These are phyloP conservation scores for Protomyctophum bolini DNA, from an alignment of 2,113 vertebrate species.

Conservation along the genomic window DNA sequence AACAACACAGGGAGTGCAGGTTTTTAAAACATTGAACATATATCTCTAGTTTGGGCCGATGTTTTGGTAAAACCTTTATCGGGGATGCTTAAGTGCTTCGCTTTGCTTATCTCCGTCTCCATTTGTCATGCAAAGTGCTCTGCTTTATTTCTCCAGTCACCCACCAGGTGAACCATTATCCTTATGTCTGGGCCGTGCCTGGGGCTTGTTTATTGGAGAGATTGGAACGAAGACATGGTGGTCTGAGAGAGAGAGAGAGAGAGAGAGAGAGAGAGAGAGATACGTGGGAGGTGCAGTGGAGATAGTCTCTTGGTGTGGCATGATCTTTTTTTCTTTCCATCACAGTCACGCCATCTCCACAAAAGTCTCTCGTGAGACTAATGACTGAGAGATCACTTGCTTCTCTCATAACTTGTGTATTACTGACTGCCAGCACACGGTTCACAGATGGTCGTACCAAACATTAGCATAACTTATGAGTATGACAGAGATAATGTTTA, in stretches of 20 bases:
- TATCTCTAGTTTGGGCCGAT: slow-evolving; percentile 50
- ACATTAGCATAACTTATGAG: slow-evolving; percentile 74
- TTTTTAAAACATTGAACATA: background rate
- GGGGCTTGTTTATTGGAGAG: slow-evolving; percentile 69
- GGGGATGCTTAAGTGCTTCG: slow-evolving; percentile 63
- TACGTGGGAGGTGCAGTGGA: background rate
- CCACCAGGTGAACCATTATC: slow-evolving; percentile 76
- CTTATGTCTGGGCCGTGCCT: slow-evolving; percentile 60
- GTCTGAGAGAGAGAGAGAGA: slow-evolving; percentile 32
- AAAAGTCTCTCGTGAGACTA: slow-evolving; percentile 41
- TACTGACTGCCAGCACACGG: slow-evolving; percentile 58
- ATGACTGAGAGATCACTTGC: slow-evolving; percentile 52
- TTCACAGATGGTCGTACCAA: slow-evolving; percentile 68
- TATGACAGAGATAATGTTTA: slow-evolving; percentile 57
- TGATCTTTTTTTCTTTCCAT: slow-evolving; percentile 21
- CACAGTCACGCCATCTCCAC: slow-evolving; percentile 8
- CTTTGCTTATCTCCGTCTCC: slow-evolving; percentile 65
- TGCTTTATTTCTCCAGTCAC: slow-evolving; percentile 76
- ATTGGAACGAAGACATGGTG: slow-evolving; percentile 45
- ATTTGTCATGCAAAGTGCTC: slow-evolving; percentile 72
- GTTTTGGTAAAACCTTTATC: slow-evolving; percentile 66
- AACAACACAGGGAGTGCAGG: slow-evolving; percentile 8
- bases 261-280: background rate
- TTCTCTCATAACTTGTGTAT: slow-evolving; percentile 57
- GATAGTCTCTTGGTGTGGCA: slow-evolving; percentile 25